phyloP scores from a whole-genome alignment of 2,888 invertebrate species.

The Linyphia triangularis region DNA sequence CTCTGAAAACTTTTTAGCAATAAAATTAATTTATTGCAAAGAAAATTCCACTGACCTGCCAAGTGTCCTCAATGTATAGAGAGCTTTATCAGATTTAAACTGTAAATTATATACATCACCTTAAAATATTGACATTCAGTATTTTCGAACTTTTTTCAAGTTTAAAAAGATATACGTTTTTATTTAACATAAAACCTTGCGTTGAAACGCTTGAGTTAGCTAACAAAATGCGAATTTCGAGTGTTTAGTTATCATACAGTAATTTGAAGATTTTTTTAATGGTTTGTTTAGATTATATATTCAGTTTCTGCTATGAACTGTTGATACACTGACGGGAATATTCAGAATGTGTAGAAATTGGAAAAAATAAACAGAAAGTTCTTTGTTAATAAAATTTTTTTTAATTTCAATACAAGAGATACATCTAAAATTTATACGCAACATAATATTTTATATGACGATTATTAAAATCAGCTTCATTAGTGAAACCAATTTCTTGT shows the following conservation, averaged over 20 bases:
- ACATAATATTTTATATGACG: not conserved
- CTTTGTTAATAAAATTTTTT: not conserved
- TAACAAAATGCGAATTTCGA: too few relatives aligned
- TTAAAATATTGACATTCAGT: constrained; percentile 13
- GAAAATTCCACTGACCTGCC: constrained; percentile 54
- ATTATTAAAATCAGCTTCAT: constrained; percentile 10
- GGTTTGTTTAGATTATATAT: too few relatives aligned
- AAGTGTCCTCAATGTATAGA: constrained; percentile 21
- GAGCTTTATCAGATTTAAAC: constrained; percentile 12
- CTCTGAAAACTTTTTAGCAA: not conserved
- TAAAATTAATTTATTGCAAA: not conserved
- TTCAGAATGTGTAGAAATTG: not conserved
- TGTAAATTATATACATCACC: constrained; percentile 53
- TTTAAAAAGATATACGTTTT: too few relatives aligned
- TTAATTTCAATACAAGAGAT: constrained; percentile 23
- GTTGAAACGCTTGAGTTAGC: too few relatives aligned
- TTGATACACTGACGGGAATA: too few relatives aligned
- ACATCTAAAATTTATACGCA: not conserved
- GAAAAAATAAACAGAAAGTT: constrained; percentile 12
- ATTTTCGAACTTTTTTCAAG: too few relatives aligned
- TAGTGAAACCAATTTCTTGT: not conserved
- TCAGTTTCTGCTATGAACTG: too few relatives aligned
- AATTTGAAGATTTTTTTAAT: too few relatives aligned
- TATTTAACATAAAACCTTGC: too few relatives aligned
- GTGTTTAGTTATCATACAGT: too few relatives aligned